Evolutionary conservation across 2,113 vertebrate species (phyloP), one percentile per base, ranked within the genome.

Genomic region (Dinomys branickii): DNA sequence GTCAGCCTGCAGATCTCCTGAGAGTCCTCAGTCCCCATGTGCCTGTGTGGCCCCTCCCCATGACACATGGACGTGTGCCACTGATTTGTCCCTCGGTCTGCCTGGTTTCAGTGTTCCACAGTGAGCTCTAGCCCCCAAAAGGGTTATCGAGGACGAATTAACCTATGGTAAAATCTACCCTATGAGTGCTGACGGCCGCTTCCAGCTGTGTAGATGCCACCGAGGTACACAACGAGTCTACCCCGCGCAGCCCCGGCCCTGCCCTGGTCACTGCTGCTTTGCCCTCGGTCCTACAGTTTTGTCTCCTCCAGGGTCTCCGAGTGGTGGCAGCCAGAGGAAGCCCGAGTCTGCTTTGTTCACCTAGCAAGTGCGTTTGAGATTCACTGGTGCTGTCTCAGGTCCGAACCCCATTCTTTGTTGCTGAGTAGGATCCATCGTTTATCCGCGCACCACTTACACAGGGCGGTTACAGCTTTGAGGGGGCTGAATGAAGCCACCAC

Each of bases 401-500:
- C 59, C 22, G n/a, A 86, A 67, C 84, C 75, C 75, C 81, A 59
- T 83, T 92, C 63, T 94, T 81, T 71, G 84, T 77, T 85, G n/a
- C 85, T 73, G 58, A 85, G 54, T 73, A 90, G 58, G 71, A 83
- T 88, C 69, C n/a, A 41, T 56, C 77, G 56, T 94, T 85, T 44
- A 89, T 52, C 73, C 54, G 67, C 35, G 67, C 71, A 73, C 73
- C 33, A 82, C 38, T 20, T 86, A 80, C 92, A 96, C 75, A 44
- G 65, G 28, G 47, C 61, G 50, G 11, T 63, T 92, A 84, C 56
- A 73, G 14, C 30, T 84, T 58, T 26, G 1, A 44, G 54, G 52
- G 54, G 10, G 38, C 91, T 82, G 89, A 94, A 97, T 90, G 92
- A 92, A 88, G 82, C 50, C 81, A 85, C 81, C 81, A 28, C 58